Base-by-base conservation (phyloP, 2,888 invertebrate species). In the Spodoptera littoralis region DNA sequence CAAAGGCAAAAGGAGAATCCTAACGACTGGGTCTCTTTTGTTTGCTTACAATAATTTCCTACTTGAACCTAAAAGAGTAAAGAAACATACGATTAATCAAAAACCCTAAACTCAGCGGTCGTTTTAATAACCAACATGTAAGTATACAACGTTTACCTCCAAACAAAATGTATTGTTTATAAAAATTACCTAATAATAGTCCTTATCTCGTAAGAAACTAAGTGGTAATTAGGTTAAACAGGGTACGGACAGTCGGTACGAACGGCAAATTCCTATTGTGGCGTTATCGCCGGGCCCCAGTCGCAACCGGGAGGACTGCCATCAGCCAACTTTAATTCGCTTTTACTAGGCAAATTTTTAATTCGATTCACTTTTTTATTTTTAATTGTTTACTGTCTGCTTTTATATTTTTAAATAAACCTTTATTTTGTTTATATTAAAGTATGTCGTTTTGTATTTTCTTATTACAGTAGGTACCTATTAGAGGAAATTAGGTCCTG, bases 211-310 rank as follows among this genome's bases (percentile, higher is more conserved):
- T 58, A 73, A 78, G 77, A 72, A 81, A 85, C 81, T 88, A 85
- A 87, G 87, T 88, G 76, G 87, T 90, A 87, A 91, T 90, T 91
- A 88, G 88, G 83, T 87, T 86, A 87, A 83, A 82, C 79, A 79
- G 73, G 83, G 80, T 79, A 79, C 77, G 81, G 88, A 84, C 90
- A 90, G 88, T 86, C 84, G 84, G 84, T 84, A 87, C 89, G 87
- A 87, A 86, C 85, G 84, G 90, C 88, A 90, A 91, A 91, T 88
- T 90, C 89, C 92, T 82, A 91, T 93, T 93, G 93, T 93, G 80
- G 67, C 86, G 88, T 93, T 93, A 93, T 93, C 93, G 88, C 79
- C 85, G 72, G 75, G 78, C 88, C 87, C 89, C 93, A 93, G 90
- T 82, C 79, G 72, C 76, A 70, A 73, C 80, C 73, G 81, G 81